A percentile compares a stretch with the other conserved stretches of the same genome.
Conservation (phyloP, 1,140 invertebrate genomes). For the Diorhabda elongata region DNA sequence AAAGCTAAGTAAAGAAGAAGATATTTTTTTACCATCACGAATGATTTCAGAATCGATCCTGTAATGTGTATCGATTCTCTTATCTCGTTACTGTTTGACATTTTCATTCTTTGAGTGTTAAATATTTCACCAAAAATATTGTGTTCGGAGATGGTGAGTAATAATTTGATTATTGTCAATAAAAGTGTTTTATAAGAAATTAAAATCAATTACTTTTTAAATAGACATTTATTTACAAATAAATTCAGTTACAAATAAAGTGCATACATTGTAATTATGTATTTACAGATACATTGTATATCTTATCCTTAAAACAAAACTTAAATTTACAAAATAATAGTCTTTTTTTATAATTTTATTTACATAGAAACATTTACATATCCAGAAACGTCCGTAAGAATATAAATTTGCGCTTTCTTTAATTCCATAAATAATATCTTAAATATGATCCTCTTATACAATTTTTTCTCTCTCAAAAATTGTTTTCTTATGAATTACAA, state of each 20-base stretch:
- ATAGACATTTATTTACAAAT: slow-evolving; percentile 47
- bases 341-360: slow-evolving; percentile 22
- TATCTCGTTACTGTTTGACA: too few species aligned
- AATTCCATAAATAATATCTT: not conserved
- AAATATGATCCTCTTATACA: not conserved
- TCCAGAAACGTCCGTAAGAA: slow-evolving; percentile 11
- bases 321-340: slow-evolving; percentile 32
- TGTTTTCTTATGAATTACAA: not conserved
- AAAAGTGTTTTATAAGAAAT: too few species aligned
- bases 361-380: slow-evolving; percentile 24
- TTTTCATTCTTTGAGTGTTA: too few species aligned
- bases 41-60: too few species aligned
- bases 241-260: slow-evolving; percentile 44
- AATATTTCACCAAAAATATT: too few species aligned
- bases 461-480: not conserved
- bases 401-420: slow-evolving; percentile 9
- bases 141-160: too few species aligned
- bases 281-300: slow-evolving; percentile 36
- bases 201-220: slow-evolving; percentile 10
- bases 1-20: too few species aligned
- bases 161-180: too few species aligned
- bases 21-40: too few species aligned
- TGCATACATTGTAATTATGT: slow-evolving; percentile 31
- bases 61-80: too few species aligned
- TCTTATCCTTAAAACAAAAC: slow-evolving; percentile 19